These are phyloP conservation scores for Muscidifurax raptorellus DNA, from an alignment of 1,140 invertebrate genomes.

Conservation along the genomic window DNA sequence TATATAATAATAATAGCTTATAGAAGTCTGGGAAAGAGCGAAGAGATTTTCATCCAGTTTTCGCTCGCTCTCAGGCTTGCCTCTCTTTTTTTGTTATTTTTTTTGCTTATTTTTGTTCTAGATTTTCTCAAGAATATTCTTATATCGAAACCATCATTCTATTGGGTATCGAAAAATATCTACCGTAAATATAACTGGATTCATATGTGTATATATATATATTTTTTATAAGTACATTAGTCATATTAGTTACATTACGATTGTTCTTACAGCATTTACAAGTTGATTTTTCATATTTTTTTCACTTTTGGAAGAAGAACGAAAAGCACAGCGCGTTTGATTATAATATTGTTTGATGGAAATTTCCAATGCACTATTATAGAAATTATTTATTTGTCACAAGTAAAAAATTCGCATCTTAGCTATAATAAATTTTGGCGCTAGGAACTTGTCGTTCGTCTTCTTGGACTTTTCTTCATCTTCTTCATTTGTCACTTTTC, in stretches of 20 bases:
- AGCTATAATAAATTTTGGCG: slow-evolving; percentile 33
- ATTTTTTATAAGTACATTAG: slow-evolving; percentile 46
- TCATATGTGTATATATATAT: slow-evolving; percentile 16
- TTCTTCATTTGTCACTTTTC: not conserved
- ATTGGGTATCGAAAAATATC: slow-evolving; percentile 49
- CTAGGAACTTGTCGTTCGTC: slow-evolving; percentile 41
- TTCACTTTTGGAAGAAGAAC: slow-evolving; percentile 32
- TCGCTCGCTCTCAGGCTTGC: slow-evolving; percentile 6
- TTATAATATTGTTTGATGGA: not conserved
- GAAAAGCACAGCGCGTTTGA: not conserved
- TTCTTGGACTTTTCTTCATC: not conserved
- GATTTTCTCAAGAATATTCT: slow-evolving; percentile 23
- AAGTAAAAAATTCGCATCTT: slow-evolving; percentile 41
- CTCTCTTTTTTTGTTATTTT: slow-evolving; percentile 8
- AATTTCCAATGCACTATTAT: not conserved
- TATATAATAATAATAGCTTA: not conserved
- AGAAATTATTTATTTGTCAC: slow-evolving; percentile 34
- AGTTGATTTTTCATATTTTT: not conserved
- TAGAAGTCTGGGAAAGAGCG: slow-evolving; percentile 50
- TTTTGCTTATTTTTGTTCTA: slow-evolving; percentile 28
- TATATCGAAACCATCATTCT: slow-evolving; percentile 37
- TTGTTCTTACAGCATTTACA: slow-evolving; percentile 52
- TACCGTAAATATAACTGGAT: slow-evolving; percentile 42
- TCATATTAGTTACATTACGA: slow-evolving; percentile 49
- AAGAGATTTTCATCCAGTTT: not conserved